phyloP scores from a whole-genome alignment of 2,113 vertebrate genomes.

The Rhizomys pruinosus region DNA sequence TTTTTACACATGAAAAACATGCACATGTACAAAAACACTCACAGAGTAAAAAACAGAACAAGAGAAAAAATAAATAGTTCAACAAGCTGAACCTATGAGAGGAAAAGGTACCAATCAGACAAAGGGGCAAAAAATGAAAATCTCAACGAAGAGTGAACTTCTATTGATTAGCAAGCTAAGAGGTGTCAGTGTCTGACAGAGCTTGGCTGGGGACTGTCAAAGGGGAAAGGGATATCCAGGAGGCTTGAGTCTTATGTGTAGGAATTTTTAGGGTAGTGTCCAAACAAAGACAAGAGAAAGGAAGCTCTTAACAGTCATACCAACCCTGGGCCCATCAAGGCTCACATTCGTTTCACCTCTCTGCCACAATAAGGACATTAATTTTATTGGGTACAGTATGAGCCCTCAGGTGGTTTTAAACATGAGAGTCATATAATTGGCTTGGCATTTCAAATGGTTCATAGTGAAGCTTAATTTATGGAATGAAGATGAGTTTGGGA shows the following conservation, averaged over 20 bases:
- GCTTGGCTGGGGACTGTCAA: neutral
- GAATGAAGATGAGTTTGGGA: neutral
- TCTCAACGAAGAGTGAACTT: neutral
- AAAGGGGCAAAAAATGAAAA: neutral
- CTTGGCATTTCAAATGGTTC: constrained; percentile 35
- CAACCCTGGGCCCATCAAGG: neutral
- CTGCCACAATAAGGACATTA: neutral
- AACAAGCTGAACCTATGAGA: neutral
- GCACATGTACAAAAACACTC: too few species aligned
- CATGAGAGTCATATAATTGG: neutral
- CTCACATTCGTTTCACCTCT: neutral
- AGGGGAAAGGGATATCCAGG: neutral
- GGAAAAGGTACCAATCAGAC: neutral
- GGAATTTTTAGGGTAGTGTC: neutral
- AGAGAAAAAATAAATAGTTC: neutral
- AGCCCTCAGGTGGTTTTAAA: neutral
- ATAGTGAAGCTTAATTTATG: neutral
- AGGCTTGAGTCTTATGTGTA: neutral
- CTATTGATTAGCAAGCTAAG: neutral
- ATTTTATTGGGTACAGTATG: neutral
- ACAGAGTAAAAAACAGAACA: too few species aligned
- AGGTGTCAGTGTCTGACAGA: neutral
- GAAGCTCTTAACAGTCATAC: neutral
- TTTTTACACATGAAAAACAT: too few species aligned
- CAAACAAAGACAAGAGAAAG: neutral